Evolutionary conservation across 2,113 vertebrate species (phyloP), one percentile per base, ranked within the genome.

Genomic region (Percina caprodes): DNA sequence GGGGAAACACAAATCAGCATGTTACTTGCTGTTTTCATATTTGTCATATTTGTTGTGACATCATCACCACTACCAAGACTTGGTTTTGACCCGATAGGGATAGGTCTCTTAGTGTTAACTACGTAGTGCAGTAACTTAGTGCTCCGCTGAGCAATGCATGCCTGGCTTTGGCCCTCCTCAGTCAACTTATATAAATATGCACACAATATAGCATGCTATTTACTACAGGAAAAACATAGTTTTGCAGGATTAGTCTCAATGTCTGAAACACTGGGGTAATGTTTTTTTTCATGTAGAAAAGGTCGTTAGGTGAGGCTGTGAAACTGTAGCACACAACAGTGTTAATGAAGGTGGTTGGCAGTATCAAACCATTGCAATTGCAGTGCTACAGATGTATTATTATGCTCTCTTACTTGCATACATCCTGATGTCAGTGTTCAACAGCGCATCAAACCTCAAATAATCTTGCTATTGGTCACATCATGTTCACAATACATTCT

Each of bases 21-120:
- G 3, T 55, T 76, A 54, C 74, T 87, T 79, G 86, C 77, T 87
- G 82, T 61, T 91, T 65, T 79, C 76, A 30, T 30, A 30, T 30
- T 76, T 72, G 92, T 91, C 88, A 90, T 91, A 92, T 91, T 91
- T 88, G 42, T 74, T 77, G 73, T 88, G 92, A 93, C 91, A 85
- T 80, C 81, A 42, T 51, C 72, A 86, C 83, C 78, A 82, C 69
- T 24, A 69, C 14, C 12, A 26, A 39, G 73, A 51, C 86, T 67
- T 68, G 58, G 75, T 80, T 88, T 74, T 84, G 88, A 92, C 88
- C 87, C 60, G 33, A 83, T 77, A 30, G 71, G 85, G 82, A 80
- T 68, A 80, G 89, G 90, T 91, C 91, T 89, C 82, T 60, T 66
- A 24, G 59, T 23, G 24, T 92, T 91, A 79, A 62, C 67, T 48